Base-by-base conservation (phyloP, 1,140 invertebrate species). In the Nymphalis io region DNA sequence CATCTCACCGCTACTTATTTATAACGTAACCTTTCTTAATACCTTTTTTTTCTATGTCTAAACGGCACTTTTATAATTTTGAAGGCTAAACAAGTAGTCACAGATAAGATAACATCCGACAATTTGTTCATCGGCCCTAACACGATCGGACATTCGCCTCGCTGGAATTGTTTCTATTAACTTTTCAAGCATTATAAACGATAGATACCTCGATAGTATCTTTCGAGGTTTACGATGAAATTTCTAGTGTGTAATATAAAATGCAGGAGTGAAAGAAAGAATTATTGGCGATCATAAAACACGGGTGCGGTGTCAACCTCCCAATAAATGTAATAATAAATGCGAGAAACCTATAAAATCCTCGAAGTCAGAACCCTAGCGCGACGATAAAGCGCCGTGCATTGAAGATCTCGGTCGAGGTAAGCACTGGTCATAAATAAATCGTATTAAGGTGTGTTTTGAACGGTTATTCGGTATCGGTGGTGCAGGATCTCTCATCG, bases 51-150 rank as follows among this genome's bases (percentile, higher is more conserved):
- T 78, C 46, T 42, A 73, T 79, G 46, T 83, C 76, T 89, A 89
- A 91, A 89, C 82, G 87, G 81, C 75, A 80, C 81, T 87, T 85
- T 85, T 83, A 80, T 88, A 87, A 86, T 81, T 84, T 83, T 65
- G 77, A 83, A 77, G 82, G 74, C 71, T 77, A 83, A 88, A 86
- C 87, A 88, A 85, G 84, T 81, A 84, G 82, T 84, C 80, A 78
- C 80, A 85, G 84, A 84, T 87, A 83, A 88, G 80, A 86, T 85
- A 85, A 85, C 73, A 79, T 83, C 78, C 69, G 62, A 72, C 78
- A 82, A 87, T 85, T 86, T 83, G 81, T 85, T 73, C 76, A 68
- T 68, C 70, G 57, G 44, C 67, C 73, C 68, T 80, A 76, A 79
- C 78, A 60, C 44, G 73, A 76, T 75, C 70, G 53, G 81, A 78